These are phyloP conservation scores for Trisateles emortualis DNA, from an alignment of 2,888 invertebrate species.

Conservation along the genomic window DNA sequence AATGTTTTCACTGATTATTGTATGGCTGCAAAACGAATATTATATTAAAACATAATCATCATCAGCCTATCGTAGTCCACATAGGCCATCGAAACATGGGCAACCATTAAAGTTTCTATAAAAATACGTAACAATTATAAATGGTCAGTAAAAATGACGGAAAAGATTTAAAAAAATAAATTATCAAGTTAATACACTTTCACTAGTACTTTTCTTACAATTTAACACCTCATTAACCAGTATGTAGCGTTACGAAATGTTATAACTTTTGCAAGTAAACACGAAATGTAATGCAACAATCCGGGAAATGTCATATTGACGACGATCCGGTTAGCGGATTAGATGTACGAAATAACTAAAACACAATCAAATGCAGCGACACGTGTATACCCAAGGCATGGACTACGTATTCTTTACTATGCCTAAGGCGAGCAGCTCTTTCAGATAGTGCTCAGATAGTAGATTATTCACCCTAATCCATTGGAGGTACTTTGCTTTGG, in stretches of 20 bases:
- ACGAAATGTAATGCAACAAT: conserved; percentile 45
- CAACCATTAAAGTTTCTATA: background rate
- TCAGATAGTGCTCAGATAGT: too few relatives aligned
- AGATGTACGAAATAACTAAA: conserved; percentile 41
- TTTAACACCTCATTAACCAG: conserved; percentile 53
- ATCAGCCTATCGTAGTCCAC: too few relatives aligned
- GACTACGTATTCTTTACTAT: too few relatives aligned
- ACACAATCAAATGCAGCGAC: conserved; percentile 15
- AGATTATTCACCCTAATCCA: too few relatives aligned
- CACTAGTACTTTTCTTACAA: conserved; percentile 36
- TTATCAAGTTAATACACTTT: conserved; percentile 36
- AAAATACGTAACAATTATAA: background rate
- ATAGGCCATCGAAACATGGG: background rate
- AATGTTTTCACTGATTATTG: background rate
- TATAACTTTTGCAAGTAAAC: conserved; percentile 32
- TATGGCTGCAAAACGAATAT: background rate
- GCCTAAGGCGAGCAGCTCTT: too few relatives aligned
- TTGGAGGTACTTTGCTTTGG: too few relatives aligned
- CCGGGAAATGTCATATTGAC: conserved; percentile 44
- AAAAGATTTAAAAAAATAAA: conserved; percentile 25
- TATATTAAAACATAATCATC: too few relatives aligned
- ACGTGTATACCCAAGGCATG: too few relatives aligned
- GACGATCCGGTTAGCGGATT: conserved; percentile 37
- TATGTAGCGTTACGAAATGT: conserved; percentile 41
- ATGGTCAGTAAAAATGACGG: background rate